These are phyloP conservation scores for Sturnira hondurensis DNA, from an alignment of 2,113 vertebrate genomes.

Conservation along the genomic window DNA sequence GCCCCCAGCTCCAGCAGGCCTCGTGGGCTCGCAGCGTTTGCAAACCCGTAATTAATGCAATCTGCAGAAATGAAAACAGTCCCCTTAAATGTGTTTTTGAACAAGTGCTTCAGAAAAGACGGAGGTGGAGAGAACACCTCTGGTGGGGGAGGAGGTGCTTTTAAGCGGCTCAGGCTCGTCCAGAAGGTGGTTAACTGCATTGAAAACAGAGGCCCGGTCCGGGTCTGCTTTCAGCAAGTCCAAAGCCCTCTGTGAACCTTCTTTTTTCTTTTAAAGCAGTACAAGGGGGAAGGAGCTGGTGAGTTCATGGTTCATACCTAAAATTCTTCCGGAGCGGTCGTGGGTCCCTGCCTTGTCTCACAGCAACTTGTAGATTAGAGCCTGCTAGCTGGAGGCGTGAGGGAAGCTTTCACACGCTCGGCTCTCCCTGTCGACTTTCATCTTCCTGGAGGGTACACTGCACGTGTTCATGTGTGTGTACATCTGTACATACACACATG, in stretches of 20 bases:
- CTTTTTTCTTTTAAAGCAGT: neutral
- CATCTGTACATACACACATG: rapidly evolving
- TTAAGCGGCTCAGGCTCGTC: constrained; percentile 21
- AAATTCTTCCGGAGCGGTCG: constrained; percentile 75
- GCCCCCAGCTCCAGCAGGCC: constrained; percentile 67
- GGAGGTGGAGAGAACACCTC: constrained; percentile 54
- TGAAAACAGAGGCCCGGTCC: constrained; percentile 24
- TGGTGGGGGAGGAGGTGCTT: constrained; percentile 36
- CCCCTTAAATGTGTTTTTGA: constrained; percentile 79
- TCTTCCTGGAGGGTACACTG: neutral
- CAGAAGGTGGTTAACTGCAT: constrained; percentile 49
- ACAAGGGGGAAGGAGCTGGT: neutral
- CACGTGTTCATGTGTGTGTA: rapidly evolving
- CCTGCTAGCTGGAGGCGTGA: constrained; percentile 24
- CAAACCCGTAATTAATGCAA: constrained; percentile 78
- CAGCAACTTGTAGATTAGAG: constrained; percentile 67
- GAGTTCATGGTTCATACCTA: constrained; percentile 75
- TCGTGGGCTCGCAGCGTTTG: constrained; percentile 62
- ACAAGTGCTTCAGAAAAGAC: constrained; percentile 80
- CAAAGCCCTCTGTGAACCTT: neutral
- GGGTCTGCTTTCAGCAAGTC: constrained; percentile 48
- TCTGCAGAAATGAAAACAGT: constrained; percentile 79
- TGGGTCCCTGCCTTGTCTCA: constrained; percentile 40
- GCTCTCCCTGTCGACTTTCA: neutral
- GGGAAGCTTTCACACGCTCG: neutral